phyloP scores from a whole-genome alignment of 1,140 invertebrate species.

The Nylanderia fulva region DNA sequence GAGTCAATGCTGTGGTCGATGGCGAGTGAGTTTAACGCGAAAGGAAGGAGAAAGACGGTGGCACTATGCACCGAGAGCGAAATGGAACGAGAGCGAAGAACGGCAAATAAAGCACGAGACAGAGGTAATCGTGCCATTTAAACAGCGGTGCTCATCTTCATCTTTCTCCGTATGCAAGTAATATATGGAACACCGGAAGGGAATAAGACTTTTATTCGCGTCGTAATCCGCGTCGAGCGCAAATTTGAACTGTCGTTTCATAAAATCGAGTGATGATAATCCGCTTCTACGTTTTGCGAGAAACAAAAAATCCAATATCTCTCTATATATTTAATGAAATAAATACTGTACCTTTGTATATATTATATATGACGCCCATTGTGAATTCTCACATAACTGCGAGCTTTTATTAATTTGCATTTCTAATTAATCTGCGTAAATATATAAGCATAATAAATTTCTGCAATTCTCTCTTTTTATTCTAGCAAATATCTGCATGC shows the following conservation, averaged over 20 bases:
- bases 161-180: conserved; percentile 10
- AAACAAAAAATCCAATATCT: neutral
- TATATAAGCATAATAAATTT: neutral
- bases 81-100: conserved; percentile 68
- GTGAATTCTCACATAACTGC: neutral
- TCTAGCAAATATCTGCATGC: neutral
- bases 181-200: neutral
- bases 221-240: conserved; percentile 41
- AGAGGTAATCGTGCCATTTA: conserved; percentile 76
- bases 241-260: conserved; percentile 18
- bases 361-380: too few species aligned
- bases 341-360: neutral
- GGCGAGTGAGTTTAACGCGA: conserved; percentile 45
- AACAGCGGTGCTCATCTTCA: conserved; percentile 70
- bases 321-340: neutral
- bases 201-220: conserved; percentile 30
- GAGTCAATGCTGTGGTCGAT: conserved; percentile 70
- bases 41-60: conserved; percentile 22
- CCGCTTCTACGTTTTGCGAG: neutral
- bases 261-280: conserved; percentile 3
- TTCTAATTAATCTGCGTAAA: neutral
- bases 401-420: neutral
- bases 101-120: conserved; percentile 71
- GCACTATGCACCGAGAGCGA: conserved; percentile 58
- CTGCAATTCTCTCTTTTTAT: neutral